Evolutionary conservation across 2,888 invertebrate genomes (phyloP).

Genomic region (Eupsilia transversa): DNA sequence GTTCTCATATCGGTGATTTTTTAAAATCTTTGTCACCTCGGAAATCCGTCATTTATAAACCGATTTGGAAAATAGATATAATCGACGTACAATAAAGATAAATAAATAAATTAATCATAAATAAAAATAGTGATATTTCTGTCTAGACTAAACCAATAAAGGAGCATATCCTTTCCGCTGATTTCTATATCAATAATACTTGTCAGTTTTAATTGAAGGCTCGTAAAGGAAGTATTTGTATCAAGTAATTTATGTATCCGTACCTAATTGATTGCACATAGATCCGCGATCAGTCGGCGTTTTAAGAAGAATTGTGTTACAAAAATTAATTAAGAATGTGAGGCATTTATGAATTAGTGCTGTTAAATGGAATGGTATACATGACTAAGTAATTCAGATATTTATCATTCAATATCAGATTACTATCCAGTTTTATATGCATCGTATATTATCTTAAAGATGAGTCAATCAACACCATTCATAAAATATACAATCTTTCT

Average conservation of each 20-base stretch:
- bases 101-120: background rate
- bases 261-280: slow-evolving; percentile 8
- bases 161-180: background rate
- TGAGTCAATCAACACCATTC: background rate
- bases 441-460: background rate
- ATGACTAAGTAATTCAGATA: background rate
- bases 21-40: too few species aligned
- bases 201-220: background rate
- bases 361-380: background rate
- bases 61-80: too few species aligned
- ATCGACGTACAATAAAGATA: too few species aligned
- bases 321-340: background rate
- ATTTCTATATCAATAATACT: slow-evolving; percentile 20
- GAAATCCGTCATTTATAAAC: too few species aligned
- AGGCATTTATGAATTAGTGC: slow-evolving; percentile 21
- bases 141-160: background rate
- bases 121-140: background rate
- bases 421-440: slow-evolving; percentile 1
- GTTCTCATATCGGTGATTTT: too few species aligned
- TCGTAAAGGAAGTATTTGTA: slow-evolving; percentile 27
- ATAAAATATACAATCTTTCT: too few species aligned
- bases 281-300: slow-evolving; percentile 7
- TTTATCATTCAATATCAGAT: slow-evolving; percentile 18
- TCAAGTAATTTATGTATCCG: slow-evolving; percentile 32
- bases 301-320: slow-evolving; percentile 6